Evolutionary conservation across 2,888 invertebrate species (phyloP).

Genomic region (Onchidella celtica): DNA sequence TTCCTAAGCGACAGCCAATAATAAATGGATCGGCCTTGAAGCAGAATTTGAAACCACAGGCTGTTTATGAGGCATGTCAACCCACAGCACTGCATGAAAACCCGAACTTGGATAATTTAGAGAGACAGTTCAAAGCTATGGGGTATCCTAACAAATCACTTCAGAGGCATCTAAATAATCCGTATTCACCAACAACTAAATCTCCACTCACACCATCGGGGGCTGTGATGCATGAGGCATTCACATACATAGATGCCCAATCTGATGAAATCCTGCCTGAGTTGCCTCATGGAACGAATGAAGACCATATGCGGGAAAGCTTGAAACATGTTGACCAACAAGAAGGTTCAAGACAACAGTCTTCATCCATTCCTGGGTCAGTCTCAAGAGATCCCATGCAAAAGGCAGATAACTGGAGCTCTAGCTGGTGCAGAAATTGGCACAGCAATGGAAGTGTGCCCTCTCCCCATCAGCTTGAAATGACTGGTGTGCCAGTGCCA

Average conservation of each 20-base stretch:
- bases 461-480: not conserved
- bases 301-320: conserved; percentile 41
- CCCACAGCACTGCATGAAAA: not conserved
- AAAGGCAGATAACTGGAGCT: not conserved
- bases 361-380: not conserved
- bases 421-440: not conserved
- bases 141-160: not conserved
- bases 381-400: not conserved
- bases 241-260: conserved; percentile 2
- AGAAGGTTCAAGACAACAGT: not conserved
- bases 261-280: conserved; percentile 12
- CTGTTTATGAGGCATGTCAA: too few relatives aligned
- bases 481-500: too few relatives aligned
- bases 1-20: conserved; percentile 33
- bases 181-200: not conserved
- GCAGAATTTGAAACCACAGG: not conserved
- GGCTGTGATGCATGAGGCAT: not conserved
- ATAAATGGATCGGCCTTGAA: not conserved
- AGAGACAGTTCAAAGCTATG: not conserved
- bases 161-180: not conserved
- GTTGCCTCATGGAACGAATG: conserved; percentile 32
- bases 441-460: not conserved
- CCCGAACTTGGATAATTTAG: not conserved
- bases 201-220: not conserved
- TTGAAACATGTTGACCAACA: conserved; percentile 9